phyloP scores from a whole-genome alignment of 2,888 invertebrate genomes.

The Pammene aurita region DNA sequence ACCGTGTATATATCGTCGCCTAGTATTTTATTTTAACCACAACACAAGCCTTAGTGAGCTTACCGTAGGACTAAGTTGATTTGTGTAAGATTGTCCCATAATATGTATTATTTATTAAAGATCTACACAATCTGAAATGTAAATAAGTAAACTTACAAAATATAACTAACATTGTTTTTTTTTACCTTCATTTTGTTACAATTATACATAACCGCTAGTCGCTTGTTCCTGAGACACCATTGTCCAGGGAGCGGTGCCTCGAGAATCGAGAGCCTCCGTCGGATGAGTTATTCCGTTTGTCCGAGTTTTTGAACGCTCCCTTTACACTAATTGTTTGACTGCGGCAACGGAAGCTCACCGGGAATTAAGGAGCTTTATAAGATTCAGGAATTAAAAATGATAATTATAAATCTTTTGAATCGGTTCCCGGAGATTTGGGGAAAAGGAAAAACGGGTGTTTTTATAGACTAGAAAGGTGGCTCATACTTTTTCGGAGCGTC shows the following conservation, averaged over 20 bases:
- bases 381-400: conserved; percentile 27
- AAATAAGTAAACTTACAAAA: too few relatives aligned
- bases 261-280: conserved; percentile 48
- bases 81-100: too few relatives aligned
- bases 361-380: conserved; percentile 19
- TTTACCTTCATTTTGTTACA: too few relatives aligned
- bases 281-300: conserved; percentile 79
- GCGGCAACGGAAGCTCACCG: conserved; percentile 38
- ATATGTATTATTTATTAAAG: too few relatives aligned
- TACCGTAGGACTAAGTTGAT: too few relatives aligned
- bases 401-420: conserved; percentile 31
- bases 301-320: conserved; percentile 67
- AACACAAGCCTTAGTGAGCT: too few relatives aligned
- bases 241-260: conserved; percentile 1
- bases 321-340: conserved; percentile 56
- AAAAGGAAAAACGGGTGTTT: conserved; percentile 9
- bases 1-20: too few relatives aligned
- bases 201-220: neutral
- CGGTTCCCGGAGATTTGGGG: conserved; percentile 1
- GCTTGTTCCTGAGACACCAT: neutral
- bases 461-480: neutral
- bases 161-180: too few relatives aligned
- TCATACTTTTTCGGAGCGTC: neutral
- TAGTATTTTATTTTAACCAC: too few relatives aligned
- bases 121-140: too few relatives aligned